phyloP scores from a whole-genome alignment of 2,797 vertebrate species.

The Knipowitschia caucasica region DNA sequence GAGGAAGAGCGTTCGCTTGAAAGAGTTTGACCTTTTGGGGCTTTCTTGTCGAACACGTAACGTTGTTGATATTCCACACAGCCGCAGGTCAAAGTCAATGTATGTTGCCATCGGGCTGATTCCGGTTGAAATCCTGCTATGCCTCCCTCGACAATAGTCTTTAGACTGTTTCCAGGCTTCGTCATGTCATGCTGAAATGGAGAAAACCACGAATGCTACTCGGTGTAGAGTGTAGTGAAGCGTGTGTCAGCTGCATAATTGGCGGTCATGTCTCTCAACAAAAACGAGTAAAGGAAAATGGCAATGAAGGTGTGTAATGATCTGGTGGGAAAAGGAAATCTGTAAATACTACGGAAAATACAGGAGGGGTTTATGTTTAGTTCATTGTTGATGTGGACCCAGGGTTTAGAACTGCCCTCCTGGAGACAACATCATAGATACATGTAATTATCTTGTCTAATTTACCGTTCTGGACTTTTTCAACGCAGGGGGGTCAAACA shows the following conservation, averaged over 20 bases:
- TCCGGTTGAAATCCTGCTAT: constrained; percentile 20
- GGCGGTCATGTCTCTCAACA: no score
- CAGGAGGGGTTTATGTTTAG: no score
- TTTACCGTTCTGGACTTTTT: no score
- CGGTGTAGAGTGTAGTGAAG: background rate
- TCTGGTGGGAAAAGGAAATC: no score
- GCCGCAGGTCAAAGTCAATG: constrained; percentile 52
- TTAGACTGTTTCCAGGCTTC: background rate
- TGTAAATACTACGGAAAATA: no score
- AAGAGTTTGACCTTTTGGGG: constrained; percentile 32
- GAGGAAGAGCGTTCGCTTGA: constrained; percentile 21
- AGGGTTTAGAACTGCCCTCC: no score
- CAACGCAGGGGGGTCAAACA: no score
- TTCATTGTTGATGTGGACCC: no score
- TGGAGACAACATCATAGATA: no score
- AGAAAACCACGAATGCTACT: background rate
- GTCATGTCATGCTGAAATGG: background rate
- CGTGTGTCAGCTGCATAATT: background rate
- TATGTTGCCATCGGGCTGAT: constrained; percentile 16
- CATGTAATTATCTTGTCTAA: no score
- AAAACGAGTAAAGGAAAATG: no score
- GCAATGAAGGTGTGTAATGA: no score
- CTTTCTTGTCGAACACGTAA: constrained; percentile 21
- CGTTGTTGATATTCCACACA: constrained; percentile 33
- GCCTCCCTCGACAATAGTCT: constrained; percentile 23